These are phyloP conservation scores for Ambastaia sidthimunki DNA, from an alignment of 2,797 vertebrate genomes.

Conservation along the genomic window DNA sequence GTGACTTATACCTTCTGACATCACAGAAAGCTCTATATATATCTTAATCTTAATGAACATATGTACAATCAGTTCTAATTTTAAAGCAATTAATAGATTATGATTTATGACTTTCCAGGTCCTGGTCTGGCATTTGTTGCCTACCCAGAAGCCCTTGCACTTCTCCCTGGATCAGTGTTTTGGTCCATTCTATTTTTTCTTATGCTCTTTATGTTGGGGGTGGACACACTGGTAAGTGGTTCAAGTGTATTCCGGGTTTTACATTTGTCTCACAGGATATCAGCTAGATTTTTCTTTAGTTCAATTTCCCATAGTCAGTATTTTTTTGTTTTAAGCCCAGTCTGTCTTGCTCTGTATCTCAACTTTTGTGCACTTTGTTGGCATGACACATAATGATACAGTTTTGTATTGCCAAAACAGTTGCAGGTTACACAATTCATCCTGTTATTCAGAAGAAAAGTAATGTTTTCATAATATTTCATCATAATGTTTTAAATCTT, in stretches of 20 bases:
- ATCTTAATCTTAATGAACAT: background rate
- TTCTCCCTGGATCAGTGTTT: conserved; percentile 83
- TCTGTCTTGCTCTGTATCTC: background rate
- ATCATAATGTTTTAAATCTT: no score
- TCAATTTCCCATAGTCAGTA: background rate
- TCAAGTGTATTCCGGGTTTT: background rate
- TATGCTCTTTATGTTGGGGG: conserved; percentile 85
- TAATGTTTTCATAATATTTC: no score
- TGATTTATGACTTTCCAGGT: conserved; percentile 67
- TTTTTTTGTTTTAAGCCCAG: background rate
- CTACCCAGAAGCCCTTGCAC: conserved; percentile 86
- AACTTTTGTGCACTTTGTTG: background rate
- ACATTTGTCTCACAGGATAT: background rate
- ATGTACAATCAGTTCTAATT: background rate
- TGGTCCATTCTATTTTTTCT: conserved; percentile 88
- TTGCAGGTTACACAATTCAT: background rate
- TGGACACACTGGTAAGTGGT: conserved; percentile 81
- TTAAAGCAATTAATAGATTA: background rate
- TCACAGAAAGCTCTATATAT: background rate
- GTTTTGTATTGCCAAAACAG: background rate
- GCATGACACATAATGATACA: background rate
- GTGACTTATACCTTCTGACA: conserved; percentile 18
- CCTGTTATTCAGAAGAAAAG: no score
- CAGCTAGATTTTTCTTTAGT: background rate
- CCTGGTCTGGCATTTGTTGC: conserved; percentile 86